A percentile compares a stretch with the other conserved stretches of the same genome.
Conservation (phyloP, 30 jellyfish, hydroid and myxozoan species). For the Mastigias papua region DNA sequence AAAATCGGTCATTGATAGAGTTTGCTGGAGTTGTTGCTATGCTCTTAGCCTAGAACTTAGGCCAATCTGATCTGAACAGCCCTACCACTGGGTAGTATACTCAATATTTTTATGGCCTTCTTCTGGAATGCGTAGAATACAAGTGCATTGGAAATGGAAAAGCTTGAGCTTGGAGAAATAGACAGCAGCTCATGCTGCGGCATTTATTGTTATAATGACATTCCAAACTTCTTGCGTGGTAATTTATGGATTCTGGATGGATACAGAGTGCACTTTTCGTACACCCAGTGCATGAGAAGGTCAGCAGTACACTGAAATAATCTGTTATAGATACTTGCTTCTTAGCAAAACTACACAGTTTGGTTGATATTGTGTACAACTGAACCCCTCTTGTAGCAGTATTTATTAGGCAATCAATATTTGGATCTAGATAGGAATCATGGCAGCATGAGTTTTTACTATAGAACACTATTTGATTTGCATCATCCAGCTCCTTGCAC, state of each 20-base stretch:
- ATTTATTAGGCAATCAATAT: no score
- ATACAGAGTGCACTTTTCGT: constrained; percentile 82
- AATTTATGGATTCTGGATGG: constrained; percentile 77
- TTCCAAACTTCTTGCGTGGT: constrained; percentile 61
- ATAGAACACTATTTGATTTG: no score
- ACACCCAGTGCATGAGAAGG: constrained; percentile 85
- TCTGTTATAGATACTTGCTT: no score
- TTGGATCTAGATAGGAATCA: no score
- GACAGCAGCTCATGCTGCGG: constrained; percentile 57
- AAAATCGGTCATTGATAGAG: no score
- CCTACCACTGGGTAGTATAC: neutral
- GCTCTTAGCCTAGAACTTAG: neutral
- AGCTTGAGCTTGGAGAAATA: constrained; percentile 36
- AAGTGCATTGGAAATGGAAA: constrained; percentile 36
- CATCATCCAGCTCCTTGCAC: no score
- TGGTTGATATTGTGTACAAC: no score
- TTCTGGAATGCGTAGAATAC: neutral
- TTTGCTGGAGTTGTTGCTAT: neutral
- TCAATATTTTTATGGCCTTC: neutral
- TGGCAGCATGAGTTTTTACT: no score
- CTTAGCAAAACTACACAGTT: no score
- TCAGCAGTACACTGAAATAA: no score
- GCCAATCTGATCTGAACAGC: neutral
- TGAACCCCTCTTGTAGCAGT: no score
- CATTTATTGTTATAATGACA: constrained; percentile 55